These are phyloP conservation scores for Athene cunicularia DNA, from an alignment of 2,113 vertebrate genomes.

Conservation along the genomic window DNA sequence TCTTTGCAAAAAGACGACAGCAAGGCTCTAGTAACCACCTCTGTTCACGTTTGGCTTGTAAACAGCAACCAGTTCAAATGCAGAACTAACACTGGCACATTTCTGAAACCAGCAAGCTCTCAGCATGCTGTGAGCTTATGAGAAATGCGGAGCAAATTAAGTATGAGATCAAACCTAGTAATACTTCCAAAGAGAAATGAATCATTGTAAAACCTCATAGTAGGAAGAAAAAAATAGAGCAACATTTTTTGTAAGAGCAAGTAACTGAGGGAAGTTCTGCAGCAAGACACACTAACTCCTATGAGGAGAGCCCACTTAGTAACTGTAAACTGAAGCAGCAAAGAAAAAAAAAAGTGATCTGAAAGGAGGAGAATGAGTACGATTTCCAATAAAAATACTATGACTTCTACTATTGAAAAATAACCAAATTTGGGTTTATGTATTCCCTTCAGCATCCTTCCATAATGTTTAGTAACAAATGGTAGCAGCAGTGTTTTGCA, in stretches of 20 bases:
- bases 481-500: neutral
- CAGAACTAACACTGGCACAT: neutral
- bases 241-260: neutral
- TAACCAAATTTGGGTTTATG: neutral
- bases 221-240: neutral
- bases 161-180: conserved; percentile 25
- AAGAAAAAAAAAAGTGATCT: neutral
- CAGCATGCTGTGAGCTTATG: neutral
- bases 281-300: neutral
- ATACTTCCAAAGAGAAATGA: conserved; percentile 1
- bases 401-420: neutral
- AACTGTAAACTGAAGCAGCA: neutral
- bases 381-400: neutral
- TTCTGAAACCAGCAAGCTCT: neutral
- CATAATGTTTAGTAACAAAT: neutral
- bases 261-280: neutral
- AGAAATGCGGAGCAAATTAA: conserved; percentile 21
- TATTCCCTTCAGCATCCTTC: neutral
- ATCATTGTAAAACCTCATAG: neutral
- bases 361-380: neutral
- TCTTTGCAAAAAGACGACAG: neutral
- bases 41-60: neutral
- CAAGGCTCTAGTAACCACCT: neutral
- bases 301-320: neutral
- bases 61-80: neutral